These are phyloP conservation scores for Mycteria americana DNA, from an alignment of 2,797 vertebrate species.

Conservation along the genomic window DNA sequence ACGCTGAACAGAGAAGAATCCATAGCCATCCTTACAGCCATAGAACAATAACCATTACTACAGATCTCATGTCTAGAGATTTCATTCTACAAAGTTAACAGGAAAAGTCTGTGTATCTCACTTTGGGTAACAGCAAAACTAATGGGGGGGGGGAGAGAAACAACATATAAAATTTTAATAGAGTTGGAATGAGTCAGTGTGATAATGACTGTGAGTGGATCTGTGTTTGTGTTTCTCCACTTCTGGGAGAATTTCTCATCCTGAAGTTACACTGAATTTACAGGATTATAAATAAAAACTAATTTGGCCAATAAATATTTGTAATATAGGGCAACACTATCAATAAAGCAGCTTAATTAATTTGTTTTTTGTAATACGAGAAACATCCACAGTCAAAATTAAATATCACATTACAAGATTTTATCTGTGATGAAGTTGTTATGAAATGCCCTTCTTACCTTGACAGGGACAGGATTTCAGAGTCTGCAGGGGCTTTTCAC, in stretches of 20 bases:
- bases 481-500: not conserved
- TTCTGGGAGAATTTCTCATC: not conserved
- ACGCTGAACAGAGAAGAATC: not conserved
- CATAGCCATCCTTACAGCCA: not conserved
- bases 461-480: not conserved
- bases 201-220: not conserved
- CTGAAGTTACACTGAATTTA: not conserved
- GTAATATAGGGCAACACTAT: not conserved
- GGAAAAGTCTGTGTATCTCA: not conserved
- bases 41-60: not conserved
- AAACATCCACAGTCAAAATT: not conserved
- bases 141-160: not conserved
- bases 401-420: not conserved
- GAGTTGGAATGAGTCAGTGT: not conserved
- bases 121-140: not conserved
- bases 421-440: not conserved
- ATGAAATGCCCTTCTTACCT: not conserved
- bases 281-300: not conserved
- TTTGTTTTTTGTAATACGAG: not conserved
- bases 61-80: not conserved
- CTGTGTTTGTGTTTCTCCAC: not conserved
- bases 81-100: not conserved
- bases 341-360: not conserved
- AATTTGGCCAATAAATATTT: not conserved
- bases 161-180: not conserved